These are phyloP conservation scores for Oreochromis tanganicae DNA, from an alignment of 2,113 vertebrate genomes.

Conservation along the genomic window DNA sequence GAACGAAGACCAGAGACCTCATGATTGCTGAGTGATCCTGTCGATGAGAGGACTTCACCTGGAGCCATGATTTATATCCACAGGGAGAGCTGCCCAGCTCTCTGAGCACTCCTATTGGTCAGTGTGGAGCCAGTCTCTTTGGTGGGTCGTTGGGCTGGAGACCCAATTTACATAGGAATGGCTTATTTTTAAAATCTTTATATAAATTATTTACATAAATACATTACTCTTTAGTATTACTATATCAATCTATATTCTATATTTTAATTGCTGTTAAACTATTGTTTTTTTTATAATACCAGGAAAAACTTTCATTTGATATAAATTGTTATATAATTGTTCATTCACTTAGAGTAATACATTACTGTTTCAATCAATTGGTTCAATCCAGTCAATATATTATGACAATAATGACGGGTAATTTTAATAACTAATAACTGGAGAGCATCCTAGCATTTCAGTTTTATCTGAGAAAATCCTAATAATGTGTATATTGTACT, in stretches of 20 bases:
- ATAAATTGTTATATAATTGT: not conserved
- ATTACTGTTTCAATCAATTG: not conserved
- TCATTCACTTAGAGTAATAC: not conserved
- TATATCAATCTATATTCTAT: not conserved
- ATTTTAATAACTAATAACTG: not conserved
- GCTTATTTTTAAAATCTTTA: not conserved
- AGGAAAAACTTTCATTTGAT: not conserved
- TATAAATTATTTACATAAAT: not conserved
- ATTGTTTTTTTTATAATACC: not conserved
- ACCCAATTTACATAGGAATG: not conserved
- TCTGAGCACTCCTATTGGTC: not conserved
- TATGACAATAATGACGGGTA: not conserved
- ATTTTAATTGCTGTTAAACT: not conserved
- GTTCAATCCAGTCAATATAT: not conserved
- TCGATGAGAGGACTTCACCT: not conserved
- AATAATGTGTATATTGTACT: not conserved
- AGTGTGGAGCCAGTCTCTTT: not conserved
- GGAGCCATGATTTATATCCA: conserved; percentile 18
- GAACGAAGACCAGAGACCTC: conserved; percentile 70
- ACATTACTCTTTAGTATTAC: not conserved
- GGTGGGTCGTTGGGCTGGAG: not conserved
- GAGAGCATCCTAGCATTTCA: not conserved
- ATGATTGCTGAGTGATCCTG: conserved; percentile 58
- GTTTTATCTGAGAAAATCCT: not conserved
- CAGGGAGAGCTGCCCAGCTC: not conserved